A percentile compares a stretch with the other conserved stretches of the same genome.
Conservation (phyloP, 2,888 invertebrate species). For the Oithona nana region DNA sequence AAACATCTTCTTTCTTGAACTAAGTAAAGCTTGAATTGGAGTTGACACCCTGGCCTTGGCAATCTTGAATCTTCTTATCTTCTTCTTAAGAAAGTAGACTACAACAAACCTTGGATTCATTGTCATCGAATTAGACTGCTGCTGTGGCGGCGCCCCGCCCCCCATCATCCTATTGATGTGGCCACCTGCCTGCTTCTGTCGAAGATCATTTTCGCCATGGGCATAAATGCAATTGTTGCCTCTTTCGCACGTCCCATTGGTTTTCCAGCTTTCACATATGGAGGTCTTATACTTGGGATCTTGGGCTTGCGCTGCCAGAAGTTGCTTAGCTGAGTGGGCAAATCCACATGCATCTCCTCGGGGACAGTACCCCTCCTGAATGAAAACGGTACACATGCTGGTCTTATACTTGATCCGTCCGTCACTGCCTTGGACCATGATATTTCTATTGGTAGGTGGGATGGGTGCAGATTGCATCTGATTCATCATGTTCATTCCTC, state of each 20-base stretch:
- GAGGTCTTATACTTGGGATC: neutral
- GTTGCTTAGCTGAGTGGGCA: conserved; percentile 1
- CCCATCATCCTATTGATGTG: neutral
- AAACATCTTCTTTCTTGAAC: no score
- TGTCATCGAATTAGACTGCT: neutral
- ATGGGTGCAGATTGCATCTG: no score
- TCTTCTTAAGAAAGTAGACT: no score
- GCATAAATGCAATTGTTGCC: neutral
- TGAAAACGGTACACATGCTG: conserved; percentile 2
- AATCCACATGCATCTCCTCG: conserved; percentile 2
- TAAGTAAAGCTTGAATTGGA: no score
- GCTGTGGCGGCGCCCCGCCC: neutral
- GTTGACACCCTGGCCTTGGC: neutral
- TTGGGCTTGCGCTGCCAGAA: neutral
- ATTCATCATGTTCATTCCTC: no score
- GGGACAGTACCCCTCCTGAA: neutral
- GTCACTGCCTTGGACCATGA: neutral
- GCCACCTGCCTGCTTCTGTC: neutral
- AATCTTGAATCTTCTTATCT: no score
- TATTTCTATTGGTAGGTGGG: neutral
- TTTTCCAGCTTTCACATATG: neutral
- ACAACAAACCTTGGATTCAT: no score
- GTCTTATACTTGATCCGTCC: conserved; percentile 3
- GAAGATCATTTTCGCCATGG: neutral
- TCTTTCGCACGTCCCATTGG: neutral